phyloP scores from a whole-genome alignment of 2,797 vertebrate genomes.

The Cygnus olor region DNA sequence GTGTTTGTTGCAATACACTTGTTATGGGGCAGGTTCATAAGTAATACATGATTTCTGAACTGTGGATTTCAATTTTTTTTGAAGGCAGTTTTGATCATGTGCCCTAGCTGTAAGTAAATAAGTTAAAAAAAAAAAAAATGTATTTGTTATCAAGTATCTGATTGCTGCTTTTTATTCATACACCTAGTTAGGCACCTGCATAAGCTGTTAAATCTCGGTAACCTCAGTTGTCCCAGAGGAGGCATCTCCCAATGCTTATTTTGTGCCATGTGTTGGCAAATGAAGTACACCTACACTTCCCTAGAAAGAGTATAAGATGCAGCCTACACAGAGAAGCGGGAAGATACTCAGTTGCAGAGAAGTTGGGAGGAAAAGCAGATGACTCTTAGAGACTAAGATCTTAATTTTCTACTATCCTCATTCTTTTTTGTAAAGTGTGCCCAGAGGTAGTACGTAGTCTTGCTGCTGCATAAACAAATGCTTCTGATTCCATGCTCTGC shows the following conservation, averaged over 20 bases:
- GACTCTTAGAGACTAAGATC: not conserved
- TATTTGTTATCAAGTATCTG: not conserved
- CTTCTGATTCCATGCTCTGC: not conserved
- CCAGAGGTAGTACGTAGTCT: not conserved
- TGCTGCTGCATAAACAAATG: not conserved
- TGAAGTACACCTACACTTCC: not conserved
- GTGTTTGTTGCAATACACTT: not conserved
- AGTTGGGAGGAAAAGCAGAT: not conserved
- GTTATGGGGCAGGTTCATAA: not conserved
- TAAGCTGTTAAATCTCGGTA: not conserved
- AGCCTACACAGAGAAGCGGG: not conserved
- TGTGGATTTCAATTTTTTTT: not conserved
- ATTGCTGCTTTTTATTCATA: not conserved
- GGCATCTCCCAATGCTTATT: not conserved
- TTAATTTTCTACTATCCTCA: accelerated
- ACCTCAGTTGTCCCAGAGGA: not conserved
- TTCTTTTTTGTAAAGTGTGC: not conserved
- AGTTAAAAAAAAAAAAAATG: not conserved
- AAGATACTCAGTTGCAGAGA: not conserved
- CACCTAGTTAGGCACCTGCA: not conserved
- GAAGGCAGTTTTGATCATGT: not conserved
- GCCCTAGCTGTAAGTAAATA: not conserved
- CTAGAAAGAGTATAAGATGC: not conserved
- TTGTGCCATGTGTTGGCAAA: not conserved
- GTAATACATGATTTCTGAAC: not conserved